Evolutionary conservation across 2,888 invertebrate species (phyloP).

Genomic region (Sycophila texana): DNA sequence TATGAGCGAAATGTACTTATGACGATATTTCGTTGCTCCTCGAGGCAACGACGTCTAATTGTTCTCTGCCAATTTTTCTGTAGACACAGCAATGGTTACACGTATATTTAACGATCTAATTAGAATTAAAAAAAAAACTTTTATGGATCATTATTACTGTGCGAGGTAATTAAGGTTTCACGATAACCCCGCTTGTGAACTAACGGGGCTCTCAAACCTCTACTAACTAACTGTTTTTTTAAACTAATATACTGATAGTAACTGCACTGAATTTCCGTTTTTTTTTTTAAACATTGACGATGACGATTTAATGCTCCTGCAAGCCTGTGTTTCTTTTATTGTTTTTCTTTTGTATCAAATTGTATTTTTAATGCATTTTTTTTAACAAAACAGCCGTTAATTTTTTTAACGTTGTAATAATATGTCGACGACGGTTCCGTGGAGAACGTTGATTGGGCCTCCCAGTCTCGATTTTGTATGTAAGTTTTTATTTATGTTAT

Average conservation of each 20-base stretch:
- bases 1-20: constrained; percentile 51
- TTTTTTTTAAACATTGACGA: constrained; percentile 15
- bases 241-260: constrained; percentile 20
- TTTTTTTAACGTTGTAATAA: constrained; percentile 47
- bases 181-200: constrained; percentile 24
- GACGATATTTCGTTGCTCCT: constrained; percentile 8
- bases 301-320: constrained; percentile 38
- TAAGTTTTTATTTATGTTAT: constrained; percentile 57
- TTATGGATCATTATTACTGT: constrained; percentile 17
- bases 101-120: constrained; percentile 27
- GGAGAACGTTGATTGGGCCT: constrained; percentile 57
- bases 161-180: constrained; percentile 14
- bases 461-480: constrained; percentile 54
- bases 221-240: constrained; percentile 38
- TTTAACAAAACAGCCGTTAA: constrained; percentile 48
- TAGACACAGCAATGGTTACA: constrained; percentile 19
- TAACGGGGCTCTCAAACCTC: constrained; percentile 23
- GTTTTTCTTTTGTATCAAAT: constrained; percentile 41
- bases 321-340: constrained; percentile 42
- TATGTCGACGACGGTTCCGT: constrained; percentile 52
- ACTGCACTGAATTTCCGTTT: constrained; percentile 40
- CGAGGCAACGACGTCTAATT: constrained; percentile 39
- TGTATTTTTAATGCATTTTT: constrained; percentile 49
- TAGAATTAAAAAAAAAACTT: constrained; percentile 6
- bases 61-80: constrained; percentile 40